Percentiles rank a stretch among this genome's conserved stretches.
phyloP scores from a whole-genome alignment of 2,888 invertebrate genomes.

The Scaptomyza polygonia region DNA sequence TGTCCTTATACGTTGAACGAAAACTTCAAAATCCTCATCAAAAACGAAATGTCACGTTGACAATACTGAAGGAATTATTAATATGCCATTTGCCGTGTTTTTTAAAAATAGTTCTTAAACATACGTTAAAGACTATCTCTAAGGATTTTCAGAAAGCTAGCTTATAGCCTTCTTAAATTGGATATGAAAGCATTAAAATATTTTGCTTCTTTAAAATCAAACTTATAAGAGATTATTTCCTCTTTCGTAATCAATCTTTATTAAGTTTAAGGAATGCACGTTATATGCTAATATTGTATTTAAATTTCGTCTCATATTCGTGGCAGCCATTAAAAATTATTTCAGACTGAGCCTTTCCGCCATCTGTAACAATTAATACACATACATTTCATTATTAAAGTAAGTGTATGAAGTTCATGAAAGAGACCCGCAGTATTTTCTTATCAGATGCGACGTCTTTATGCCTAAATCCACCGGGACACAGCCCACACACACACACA shows the following conservation, averaged over 20 bases:
- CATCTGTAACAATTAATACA: slow-evolving; percentile 42
- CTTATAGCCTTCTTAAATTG: too few species aligned
- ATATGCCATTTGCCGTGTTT: too few species aligned
- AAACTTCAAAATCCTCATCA: not conserved
- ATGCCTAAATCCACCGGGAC: slow-evolving; percentile 50
- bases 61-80: not conserved
- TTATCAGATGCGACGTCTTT: slow-evolving; percentile 63
- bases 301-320: too few species aligned
- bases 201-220: too few species aligned
- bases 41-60: not conserved
- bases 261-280: too few species aligned
- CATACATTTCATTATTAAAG: not conserved
- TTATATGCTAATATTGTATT: too few species aligned
- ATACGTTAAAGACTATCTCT: too few species aligned
- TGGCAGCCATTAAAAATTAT: slow-evolving; percentile 37
- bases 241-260: too few species aligned
- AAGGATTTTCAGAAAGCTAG: too few species aligned
- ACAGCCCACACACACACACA: slow-evolving; percentile 1
- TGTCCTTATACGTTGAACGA: not conserved
- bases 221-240: too few species aligned
- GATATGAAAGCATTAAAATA: too few species aligned
- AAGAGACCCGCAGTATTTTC: slow-evolving; percentile 55
- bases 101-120: too few species aligned
- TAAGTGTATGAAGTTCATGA: slow-evolving; percentile 10
- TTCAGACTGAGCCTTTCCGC: slow-evolving; percentile 26